Evolutionary conservation across 2,113 vertebrate genomes (phyloP), one percentile per base, ranked within the genome.

Genomic region (Orcinus orca): DNA sequence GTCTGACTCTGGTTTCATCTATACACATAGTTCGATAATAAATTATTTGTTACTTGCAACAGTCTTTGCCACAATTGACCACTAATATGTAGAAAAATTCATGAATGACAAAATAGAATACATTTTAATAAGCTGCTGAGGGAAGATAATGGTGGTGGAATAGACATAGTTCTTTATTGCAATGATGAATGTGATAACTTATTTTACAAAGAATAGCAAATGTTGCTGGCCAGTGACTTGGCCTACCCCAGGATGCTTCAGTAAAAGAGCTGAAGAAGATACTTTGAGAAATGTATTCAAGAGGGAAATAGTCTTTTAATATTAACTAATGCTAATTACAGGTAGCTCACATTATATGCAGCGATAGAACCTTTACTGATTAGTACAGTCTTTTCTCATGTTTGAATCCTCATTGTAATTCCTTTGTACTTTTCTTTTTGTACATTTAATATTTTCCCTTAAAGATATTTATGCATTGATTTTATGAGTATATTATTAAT

Each of bases 271-370:
- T 33, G 3, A 82, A 95, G 17, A 96, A n/a, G 31, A 70, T 1
- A 62, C 2, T 63, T 65, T 26, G 23, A 63, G 25, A 96, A 68
- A 73, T 76, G 33, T 47, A 95, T 82, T 88, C n/a, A 62, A 91
- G 33, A 76, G 6, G 25, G 9, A 67, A 88, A 91, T 50, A 26
- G 18, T 60, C 36, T 95, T 91, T 90, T 84, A 84, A 88, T 81
- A 60, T 93, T 95, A 96, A 74, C 53, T 87, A 84, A 84, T 97
- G 67, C 1, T 90, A 97, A 94, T 90, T 90, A 60, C 60, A 23
- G 58, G 29, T 83, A 77, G 60, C n/a, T 96, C 63, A 53, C 11
- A 62, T 82, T 88, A 77, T 84, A 58, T 15, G 55, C 62, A 21
- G 50, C 55, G 15, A 63, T 50, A 88, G 36, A 95, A 71, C 3